These are phyloP conservation scores for Lanius collurio DNA, from an alignment of 2,113 vertebrate species.

Conservation along the genomic window DNA sequence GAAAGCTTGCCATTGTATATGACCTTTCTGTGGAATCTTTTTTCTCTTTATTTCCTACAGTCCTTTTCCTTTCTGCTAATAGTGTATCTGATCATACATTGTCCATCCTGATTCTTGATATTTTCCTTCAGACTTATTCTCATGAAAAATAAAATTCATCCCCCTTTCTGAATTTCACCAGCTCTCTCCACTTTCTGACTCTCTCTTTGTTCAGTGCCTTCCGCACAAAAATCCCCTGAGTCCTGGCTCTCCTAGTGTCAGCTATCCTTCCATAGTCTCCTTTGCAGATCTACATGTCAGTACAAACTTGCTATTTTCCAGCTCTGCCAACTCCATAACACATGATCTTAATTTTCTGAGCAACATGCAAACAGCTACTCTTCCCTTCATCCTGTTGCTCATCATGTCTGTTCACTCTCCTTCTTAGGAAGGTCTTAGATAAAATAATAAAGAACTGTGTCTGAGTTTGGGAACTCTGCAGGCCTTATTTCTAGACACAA, in stretches of 20 bases:
- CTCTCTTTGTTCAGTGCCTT: background rate
- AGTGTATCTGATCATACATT: background rate
- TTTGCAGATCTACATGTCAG: background rate
- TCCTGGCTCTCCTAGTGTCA: background rate
- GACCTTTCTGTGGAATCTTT: background rate
- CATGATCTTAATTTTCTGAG: background rate
- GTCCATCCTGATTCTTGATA: background rate
- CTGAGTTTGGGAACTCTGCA: background rate
- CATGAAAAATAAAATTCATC: background rate
- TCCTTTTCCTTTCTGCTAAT: background rate
- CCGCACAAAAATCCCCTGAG: background rate
- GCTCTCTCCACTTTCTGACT: background rate
- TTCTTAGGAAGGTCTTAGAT: background rate
- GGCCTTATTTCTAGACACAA: background rate
- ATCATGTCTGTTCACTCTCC: background rate
- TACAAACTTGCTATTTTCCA: background rate
- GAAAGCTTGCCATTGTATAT: background rate
- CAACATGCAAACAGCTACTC: background rate
- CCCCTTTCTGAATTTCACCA: background rate
- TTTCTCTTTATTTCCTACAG: background rate
- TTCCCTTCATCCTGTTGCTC: background rate
- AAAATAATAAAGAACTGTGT: background rate
- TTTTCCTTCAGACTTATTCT: conserved; percentile 1
- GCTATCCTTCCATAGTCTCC: background rate
- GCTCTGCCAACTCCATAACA: background rate